Evolutionary conservation across 2,113 vertebrate species (phyloP).

Genomic region (Nannobrachium achirus): DNA sequence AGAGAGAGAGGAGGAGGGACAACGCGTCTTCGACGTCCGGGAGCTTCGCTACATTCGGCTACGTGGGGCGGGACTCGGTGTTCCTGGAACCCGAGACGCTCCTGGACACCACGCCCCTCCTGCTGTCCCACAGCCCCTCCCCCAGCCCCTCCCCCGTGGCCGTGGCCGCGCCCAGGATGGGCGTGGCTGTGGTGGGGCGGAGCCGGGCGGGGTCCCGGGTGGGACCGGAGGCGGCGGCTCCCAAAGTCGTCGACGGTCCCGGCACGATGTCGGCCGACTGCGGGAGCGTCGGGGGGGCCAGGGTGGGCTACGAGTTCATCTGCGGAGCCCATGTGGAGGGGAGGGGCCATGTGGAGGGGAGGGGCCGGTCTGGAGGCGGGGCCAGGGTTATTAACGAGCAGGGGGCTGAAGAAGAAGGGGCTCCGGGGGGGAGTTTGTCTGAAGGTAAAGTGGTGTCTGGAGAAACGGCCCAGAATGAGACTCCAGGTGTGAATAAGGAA

Average conservation of each 20-base stretch:
- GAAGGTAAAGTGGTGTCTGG: constrained; percentile 68
- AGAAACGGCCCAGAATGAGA: constrained; percentile 40
- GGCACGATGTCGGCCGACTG: constrained; percentile 57
- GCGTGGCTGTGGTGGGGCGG: constrained; percentile 66
- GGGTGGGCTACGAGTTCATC: no score
- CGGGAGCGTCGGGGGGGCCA: constrained; percentile 51
- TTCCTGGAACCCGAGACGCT: constrained; percentile 72
- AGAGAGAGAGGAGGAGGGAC: constrained; percentile 65
- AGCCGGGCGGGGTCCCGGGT: constrained; percentile 68
- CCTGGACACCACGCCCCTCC: constrained; percentile 75
- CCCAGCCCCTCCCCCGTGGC: constrained; percentile 62
- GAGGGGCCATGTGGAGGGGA: constrained; percentile 42
- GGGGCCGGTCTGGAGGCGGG: constrained; percentile 47
- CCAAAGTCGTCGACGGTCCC: constrained; percentile 55
- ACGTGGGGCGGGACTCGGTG: constrained; percentile 68
- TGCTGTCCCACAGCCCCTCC: constrained; percentile 63
- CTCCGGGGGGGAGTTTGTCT: constrained; percentile 58
- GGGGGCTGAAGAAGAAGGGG: constrained; percentile 52
- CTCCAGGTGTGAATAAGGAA: constrained; percentile 39
- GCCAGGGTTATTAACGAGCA: constrained; percentile 50
- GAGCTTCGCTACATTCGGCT: constrained; percentile 70
- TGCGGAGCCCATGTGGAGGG: no score
- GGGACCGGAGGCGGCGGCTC: constrained; percentile 42
- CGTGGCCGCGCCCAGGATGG: constrained; percentile 70
- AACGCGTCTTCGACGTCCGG: no score